A percentile compares a stretch with the other conserved stretches of the same genome.
Conservation (phyloP, 2,888 invertebrate genomes). For the Drosophila leonis region DNA sequence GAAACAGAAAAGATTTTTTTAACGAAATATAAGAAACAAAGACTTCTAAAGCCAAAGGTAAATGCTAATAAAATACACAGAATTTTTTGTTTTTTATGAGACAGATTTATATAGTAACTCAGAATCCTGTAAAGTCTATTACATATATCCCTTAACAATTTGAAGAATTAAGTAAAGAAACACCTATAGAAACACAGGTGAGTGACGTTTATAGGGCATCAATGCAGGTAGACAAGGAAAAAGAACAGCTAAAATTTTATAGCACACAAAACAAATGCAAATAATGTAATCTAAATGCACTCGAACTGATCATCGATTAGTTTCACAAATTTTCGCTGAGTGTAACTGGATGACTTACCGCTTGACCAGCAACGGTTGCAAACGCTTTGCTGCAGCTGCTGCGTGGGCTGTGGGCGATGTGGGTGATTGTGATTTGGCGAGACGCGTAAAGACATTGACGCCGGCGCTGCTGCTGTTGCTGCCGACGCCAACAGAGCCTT, state of each 20-base stretch:
- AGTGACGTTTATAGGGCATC: neutral
- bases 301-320: neutral
- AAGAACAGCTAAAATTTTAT: neutral
- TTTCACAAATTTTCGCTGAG: neutral
- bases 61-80: no score
- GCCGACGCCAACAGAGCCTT: conserved; percentile 67
- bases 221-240: neutral
- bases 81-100: no score
- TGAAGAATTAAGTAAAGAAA: neutral
- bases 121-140: neutral
- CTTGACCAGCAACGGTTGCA: conserved; percentile 65
- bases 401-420: conserved; percentile 64
- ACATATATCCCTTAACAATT: neutral
- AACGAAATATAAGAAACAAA: neutral
- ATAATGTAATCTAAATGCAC: neutral
- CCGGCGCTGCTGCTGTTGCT: conserved; percentile 9
- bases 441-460: conserved; percentile 49
- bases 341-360: conserved; percentile 73
- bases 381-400: conserved; percentile 58
- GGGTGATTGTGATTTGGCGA: conserved; percentile 37
- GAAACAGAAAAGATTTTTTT: neutral
- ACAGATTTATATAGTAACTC: no score
- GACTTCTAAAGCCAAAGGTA: neutral
- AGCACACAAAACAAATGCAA: neutral
- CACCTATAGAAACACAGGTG: neutral